phyloP scores from a whole-genome alignment of 2,888 invertebrate genomes.

The Galerucella calmariensis region DNA sequence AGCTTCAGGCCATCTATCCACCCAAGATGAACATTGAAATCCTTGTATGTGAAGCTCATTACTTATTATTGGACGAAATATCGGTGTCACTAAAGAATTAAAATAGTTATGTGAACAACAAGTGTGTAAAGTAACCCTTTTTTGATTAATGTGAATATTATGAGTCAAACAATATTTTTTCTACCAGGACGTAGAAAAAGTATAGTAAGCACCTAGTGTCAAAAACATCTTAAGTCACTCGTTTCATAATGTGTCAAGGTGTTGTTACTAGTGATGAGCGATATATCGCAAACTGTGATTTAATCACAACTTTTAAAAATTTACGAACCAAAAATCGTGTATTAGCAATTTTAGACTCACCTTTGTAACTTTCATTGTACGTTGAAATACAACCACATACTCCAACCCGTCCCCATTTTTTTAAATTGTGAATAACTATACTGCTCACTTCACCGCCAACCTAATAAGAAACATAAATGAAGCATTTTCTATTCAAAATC shows the following conservation, averaged over 20 bases:
- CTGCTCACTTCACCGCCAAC: constrained; percentile 77
- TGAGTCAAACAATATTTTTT: no score
- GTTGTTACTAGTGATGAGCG: no score
- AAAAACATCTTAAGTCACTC: no score
- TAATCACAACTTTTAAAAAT: no score
- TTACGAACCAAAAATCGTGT: no score
- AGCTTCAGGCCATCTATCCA: constrained; percentile 71
- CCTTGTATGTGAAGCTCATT: constrained; percentile 49
- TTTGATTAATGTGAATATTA: no score
- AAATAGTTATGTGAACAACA: not conserved
- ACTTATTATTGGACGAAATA: constrained; percentile 42
- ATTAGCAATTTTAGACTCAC: not conserved
- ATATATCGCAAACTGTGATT: no score
- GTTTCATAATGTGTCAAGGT: no score
- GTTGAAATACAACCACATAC: constrained; percentile 77
- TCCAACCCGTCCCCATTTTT: constrained; percentile 72
- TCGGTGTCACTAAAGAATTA: constrained; percentile 38
- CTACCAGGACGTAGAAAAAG: no score
- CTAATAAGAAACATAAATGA: constrained; percentile 51
- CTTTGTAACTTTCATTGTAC: constrained; percentile 67
- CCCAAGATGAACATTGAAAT: constrained; percentile 43
- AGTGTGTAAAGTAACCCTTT: no score
- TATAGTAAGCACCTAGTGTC: no score
- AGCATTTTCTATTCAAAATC: not conserved
- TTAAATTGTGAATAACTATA: constrained; percentile 74